Conservation (phyloP, 2,113 vertebrate genomes). For the Sylvietta virens region DNA sequence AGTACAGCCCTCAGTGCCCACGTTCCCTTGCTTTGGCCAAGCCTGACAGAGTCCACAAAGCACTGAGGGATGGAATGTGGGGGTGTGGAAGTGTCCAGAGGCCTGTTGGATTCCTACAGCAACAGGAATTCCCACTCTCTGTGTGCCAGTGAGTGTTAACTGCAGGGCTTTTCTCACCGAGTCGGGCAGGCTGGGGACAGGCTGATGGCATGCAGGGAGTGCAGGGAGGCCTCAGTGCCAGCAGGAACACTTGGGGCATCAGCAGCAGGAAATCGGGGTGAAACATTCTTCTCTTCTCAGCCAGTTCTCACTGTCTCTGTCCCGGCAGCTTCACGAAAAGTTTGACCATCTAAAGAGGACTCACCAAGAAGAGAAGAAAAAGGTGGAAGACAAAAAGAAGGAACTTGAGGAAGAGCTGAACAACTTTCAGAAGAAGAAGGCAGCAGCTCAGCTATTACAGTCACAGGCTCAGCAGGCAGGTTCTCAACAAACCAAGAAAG, state of each 20-base stretch:
- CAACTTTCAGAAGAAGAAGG: slow-evolving; percentile 82
- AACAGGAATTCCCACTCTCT: accelerated
- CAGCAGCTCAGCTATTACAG: slow-evolving; percentile 78
- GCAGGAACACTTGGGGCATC: not conserved
- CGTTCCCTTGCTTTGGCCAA: accelerated
- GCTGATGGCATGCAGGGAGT: accelerated
- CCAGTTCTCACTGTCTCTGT: not conserved
- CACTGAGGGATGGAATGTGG: accelerated
- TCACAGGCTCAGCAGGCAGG: slow-evolving; percentile 81
- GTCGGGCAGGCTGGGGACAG: no score
- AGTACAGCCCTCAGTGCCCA: accelerated
- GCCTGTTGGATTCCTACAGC: not conserved
- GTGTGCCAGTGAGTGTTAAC: not conserved
- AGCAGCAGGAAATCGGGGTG: accelerated
- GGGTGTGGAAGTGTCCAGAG: not conserved
- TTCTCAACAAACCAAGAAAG: slow-evolving; percentile 84
- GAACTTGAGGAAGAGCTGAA: slow-evolving; percentile 81
- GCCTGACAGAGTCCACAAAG: not conserved
- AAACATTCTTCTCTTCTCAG: accelerated
- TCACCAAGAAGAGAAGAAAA: slow-evolving; percentile 83
- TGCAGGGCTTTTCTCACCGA: not conserved
- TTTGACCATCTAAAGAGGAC: slow-evolving; percentile 83
- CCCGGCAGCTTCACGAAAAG: slow-evolving; percentile 78
- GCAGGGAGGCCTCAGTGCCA: not conserved
- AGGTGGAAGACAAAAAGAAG: slow-evolving; percentile 83